Evolutionary conservation across 1,140 invertebrate species (phyloP), one percentile per base, ranked within the genome.

Genomic region (Eumeta japonica): DNA sequence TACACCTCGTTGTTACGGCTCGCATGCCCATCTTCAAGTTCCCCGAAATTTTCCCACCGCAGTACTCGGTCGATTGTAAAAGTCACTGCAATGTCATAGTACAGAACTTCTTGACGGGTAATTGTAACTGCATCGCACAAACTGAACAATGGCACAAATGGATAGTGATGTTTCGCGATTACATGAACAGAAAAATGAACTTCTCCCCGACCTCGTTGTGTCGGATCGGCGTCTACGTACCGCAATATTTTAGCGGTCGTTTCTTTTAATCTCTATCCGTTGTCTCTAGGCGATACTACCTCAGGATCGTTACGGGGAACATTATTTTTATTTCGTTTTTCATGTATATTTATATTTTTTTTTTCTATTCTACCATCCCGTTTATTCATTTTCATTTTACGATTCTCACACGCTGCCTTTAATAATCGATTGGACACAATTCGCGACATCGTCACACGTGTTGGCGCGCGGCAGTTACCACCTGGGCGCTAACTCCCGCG

Each of bases 371-470:
- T 11, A 18, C 10, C 20, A 13, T 33, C 16, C 13, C 35, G 15
- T 48, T 56, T 49, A 62, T 61, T 60, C 53, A 48, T 66, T 65
- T 45, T 67, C 55, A 59, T 62, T 30, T 66, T 61, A n/a, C n/a
- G n/a, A n/a, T n/a, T 56, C 65, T 63, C 62, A 67, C 70, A 74
- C 67, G 70, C 65, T 74, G 66, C 70, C 62, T 64, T 65, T 43
- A 55, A 55, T 66, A 62, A 24, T 44, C 43, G 41, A 56, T 64
- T 49, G 59, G 58, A 63, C 58, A 14, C 12, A 5, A 5, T 10
- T 13, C 5, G 5, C 13, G 12, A 30, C 29, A 9, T 58, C 56
- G 40, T n/a, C n/a, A n/a, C n/a, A n/a, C n/a, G n/a, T n/a, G 48
- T 46, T 43, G 48, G 41, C 29, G 52, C 28, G 52, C 50, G 49